Evolutionary conservation across 2,888 invertebrate genomes (phyloP).

Genomic region (Tuta absoluta): DNA sequence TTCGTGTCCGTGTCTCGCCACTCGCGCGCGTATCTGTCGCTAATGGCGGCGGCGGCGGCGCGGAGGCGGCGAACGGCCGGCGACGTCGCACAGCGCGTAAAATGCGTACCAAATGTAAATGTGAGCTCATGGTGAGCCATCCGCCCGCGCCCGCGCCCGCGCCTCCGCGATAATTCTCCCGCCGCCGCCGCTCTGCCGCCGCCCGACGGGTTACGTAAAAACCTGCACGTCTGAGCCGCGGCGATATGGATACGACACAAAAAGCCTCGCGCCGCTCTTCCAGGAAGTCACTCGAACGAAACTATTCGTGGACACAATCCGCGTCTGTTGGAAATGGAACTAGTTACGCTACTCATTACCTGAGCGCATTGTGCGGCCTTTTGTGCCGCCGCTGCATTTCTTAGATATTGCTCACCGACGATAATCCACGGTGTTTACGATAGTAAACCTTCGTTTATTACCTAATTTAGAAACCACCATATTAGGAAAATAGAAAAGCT

Average conservation of each 20-base stretch:
- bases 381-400: slow-evolving; percentile 9
- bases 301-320: slow-evolving; percentile 19
- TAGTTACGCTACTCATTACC: slow-evolving; percentile 21
- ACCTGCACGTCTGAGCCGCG: slow-evolving; percentile 49
- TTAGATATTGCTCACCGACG: slow-evolving; percentile 11
- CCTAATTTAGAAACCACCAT: neutral
- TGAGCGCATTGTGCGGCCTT: neutral
- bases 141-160: slow-evolving; percentile 24
- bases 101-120: slow-evolving; percentile 61
- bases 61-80: slow-evolving; percentile 48
- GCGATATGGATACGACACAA: slow-evolving; percentile 39
- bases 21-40: slow-evolving; percentile 32
- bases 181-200: slow-evolving; percentile 39
- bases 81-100: slow-evolving; percentile 57
- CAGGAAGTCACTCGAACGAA: slow-evolving; percentile 22
- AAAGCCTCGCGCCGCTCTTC: slow-evolving; percentile 23
- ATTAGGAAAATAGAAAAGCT: neutral
- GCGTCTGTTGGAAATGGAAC: slow-evolving; percentile 18
- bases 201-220: slow-evolving; percentile 55
- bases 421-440: neutral
- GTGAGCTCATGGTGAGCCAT: slow-evolving; percentile 40
- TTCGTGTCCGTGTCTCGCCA: slow-evolving; percentile 46
- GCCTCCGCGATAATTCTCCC: slow-evolving; percentile 49
- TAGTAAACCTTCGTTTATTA: neutral
- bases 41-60: slow-evolving; percentile 36